phyloP scores from a whole-genome alignment of 1,140 invertebrate genomes.

The Whitmania pigra region DNA sequence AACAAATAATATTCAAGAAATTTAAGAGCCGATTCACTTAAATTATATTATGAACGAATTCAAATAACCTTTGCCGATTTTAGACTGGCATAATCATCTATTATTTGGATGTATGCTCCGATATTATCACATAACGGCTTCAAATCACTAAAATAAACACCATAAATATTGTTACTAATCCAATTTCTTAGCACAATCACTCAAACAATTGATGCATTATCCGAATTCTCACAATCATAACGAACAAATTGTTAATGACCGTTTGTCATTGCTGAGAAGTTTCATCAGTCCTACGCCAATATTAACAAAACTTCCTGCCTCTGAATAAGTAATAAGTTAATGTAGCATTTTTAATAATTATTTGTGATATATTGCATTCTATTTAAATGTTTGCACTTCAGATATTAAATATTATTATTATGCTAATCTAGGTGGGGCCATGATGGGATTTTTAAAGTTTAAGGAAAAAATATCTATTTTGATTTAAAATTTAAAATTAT shows the following conservation, averaged over 20 bases:
- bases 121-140: slow-evolving; percentile 66
- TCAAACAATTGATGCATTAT: not conserved
- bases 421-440: no score
- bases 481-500: no score
- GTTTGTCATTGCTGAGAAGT: slow-evolving; percentile 73
- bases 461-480: no score
- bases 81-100: slow-evolving; percentile 88
- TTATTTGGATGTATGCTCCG: slow-evolving; percentile 86
- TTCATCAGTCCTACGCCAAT: slow-evolving; percentile 84
- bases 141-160: slow-evolving; percentile 53
- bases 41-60: not conserved
- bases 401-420: no score
- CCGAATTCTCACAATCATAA: not conserved
- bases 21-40: slow-evolving; percentile 10
- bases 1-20: slow-evolving; percentile 38
- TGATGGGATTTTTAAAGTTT: no score
- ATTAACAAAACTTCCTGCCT: slow-evolving; percentile 90
- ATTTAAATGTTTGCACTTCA: no score
- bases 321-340: slow-evolving; percentile 45
- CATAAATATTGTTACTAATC: not conserved
- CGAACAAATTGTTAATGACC: slow-evolving; percentile 28
- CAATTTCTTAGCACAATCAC: not conserved
- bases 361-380: no score
- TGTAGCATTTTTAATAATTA: slow-evolving; percentile 25
- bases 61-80: slow-evolving; percentile 60